These are phyloP conservation scores for Drosophila santomea DNA, from an alignment of 1,140 invertebrate species.

Conservation along the genomic window DNA sequence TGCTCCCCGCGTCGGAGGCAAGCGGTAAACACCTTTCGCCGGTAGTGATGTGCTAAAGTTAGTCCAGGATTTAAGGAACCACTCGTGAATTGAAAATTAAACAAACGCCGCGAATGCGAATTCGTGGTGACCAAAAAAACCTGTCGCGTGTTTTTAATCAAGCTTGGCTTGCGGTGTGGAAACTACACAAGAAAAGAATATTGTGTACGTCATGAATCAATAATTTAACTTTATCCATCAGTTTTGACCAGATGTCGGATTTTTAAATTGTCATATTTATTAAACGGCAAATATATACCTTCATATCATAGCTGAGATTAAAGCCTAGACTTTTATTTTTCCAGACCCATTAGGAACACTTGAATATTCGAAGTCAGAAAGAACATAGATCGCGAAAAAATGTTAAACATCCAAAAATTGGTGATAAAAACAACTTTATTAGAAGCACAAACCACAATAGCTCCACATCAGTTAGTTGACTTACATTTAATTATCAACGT, in stretches of 20 bases:
- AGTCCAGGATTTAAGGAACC: conserved; percentile 56
- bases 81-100: conserved; percentile 74
- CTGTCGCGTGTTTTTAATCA: conserved; percentile 3
- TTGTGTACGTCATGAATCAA: background rate
- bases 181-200: background rate
- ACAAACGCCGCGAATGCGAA: conserved; percentile 60
- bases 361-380: too few species aligned
- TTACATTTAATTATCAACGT: too few species aligned
- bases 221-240: background rate
- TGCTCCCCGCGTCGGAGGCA: conserved; percentile 96
- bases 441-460: too few species aligned
- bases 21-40: conserved; percentile 90
- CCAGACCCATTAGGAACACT: too few species aligned
- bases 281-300: too few species aligned
- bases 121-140: conserved; percentile 68
- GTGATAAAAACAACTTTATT: too few species aligned
- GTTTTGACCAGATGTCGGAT: background rate
- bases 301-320: too few species aligned
- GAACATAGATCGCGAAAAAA: too few species aligned
- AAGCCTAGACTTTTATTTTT: too few species aligned
- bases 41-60: conserved; percentile 68
- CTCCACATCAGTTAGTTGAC: too few species aligned
- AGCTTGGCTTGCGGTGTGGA: background rate
- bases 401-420: too few species aligned
- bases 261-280: background rate